Base-by-base conservation (phyloP, 1,140 invertebrate genomes). In the Zaprionus ornatus region DNA sequence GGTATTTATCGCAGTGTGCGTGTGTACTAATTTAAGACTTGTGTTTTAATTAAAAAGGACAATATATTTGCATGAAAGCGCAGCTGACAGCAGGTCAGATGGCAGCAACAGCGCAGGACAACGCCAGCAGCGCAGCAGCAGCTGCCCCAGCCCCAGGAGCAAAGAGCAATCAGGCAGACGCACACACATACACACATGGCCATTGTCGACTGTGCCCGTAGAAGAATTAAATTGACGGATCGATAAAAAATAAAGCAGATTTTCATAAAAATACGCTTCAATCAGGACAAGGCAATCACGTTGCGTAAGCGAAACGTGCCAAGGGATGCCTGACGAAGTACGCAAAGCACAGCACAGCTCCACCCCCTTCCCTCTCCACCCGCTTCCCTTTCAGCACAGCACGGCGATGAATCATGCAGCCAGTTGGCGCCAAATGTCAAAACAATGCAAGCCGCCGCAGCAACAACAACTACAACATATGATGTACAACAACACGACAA, bases 31-130 rank as follows among this genome's bases (percentile, higher is more conserved):
- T 90, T 90, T 88, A 87, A 90, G 78, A 62, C 85, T 84, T 90
- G 84, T 90, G 78, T 90, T 88, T 88, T 88, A 88, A 88, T 88
- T 88, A 88, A 88, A 88, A 88, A 84, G 80, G 67, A 88, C 78
- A 90, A 88, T 90, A 90, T 84, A 87, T 87, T 87, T 87, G 85
- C 84, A 88, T 88, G 81, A 67, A 80, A 80, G 64, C 80, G 59
- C 73, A 82, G 80, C 73, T 82, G 77, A 80, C 83, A 87, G 78
- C 84, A 80, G 80, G 85, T 76, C 77, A 87, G 72, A 80, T 74
- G 79, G 77, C 69, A 61, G 56, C 63, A 55, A n/a, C n/a, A n/a
- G n/a, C n/a, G 48, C 62, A 40, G 23, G n/a, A n/a, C n/a, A n/a
- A n/a, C n/a, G n/a, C n/a, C n/a, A n/a, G n/a, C n/a, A n/a, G n/a